Evolutionary conservation across 30 jellyfish, hydroid and myxozoan species (phyloP), one percentile per base, ranked within the genome.

Genomic region (Euphysa ruthae): DNA sequence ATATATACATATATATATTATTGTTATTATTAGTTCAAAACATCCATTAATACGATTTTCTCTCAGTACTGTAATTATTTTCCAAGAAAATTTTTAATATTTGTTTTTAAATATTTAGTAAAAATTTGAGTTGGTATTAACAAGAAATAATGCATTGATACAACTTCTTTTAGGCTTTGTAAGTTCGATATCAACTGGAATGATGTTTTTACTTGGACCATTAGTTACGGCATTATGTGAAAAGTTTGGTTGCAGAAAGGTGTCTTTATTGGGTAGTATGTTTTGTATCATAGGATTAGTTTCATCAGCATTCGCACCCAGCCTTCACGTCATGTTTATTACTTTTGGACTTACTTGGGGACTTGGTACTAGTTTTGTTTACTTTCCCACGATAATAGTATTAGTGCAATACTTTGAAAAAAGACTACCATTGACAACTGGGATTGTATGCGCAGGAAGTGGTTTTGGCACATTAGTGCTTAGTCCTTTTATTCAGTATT

Each of bases 331-430:
- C 35, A 81, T 90, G 95, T 90, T 50, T 63, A 77, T 90, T 50
- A 81, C 98, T 16, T 90, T 83, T 74, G 98, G 98, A 16, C 77
- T 82, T 16, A 81, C 95, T 26, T 90, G 98, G 98, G 98, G 98
- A 13, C 93, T 90, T 57, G 98, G 98, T 19, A 88, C 98, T 33
- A 79, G 94, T 49, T 82, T 90, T 22, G 81, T 95, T 43, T 90
- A 90, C 49, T 90, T 90, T 58, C 98, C 98, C 8, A 90, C 98
- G 34, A 66, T 90, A 21, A 90, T 90, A 12, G 65, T 81, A 15
- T 79, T 90, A 55, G 94, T 90, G 26, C 94, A 87, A 49, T 90
- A 90, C 61, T 90, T 90, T 44, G 88, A 81, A 58, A 90, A 70
- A 66, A 70, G 95, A 66, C 92, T 90, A 38, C 93, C 98, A 3